Base-by-base conservation (phyloP, 2,113 vertebrate genomes). In the Epinephelus fuscoguttatus region DNA sequence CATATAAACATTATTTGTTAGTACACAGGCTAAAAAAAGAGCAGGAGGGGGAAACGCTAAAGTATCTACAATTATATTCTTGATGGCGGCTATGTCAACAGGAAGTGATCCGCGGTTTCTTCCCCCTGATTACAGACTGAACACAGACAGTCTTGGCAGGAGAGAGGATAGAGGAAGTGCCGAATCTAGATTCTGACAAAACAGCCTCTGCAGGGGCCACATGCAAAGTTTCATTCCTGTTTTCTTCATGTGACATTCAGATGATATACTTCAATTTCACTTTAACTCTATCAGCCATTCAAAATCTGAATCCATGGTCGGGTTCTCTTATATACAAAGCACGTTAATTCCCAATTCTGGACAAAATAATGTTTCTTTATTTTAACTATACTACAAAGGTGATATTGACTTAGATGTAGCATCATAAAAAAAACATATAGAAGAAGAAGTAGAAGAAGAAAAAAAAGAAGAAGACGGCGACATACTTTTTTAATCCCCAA, bases 81-180 rank as follows among this genome's bases (percentile, higher is more conserved):
- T 84, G 45, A 82, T 69, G 10, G 37, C 13, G 2, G 42, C 64
- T 69, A 42, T 81, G 76, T 88, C 33, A 90, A 88, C 89, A 92
- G 94, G 93, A 94, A 93, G 85, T 86, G 42, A 76, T 70, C 14
- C 25, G 37, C 6, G 4, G 56, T 64, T 77, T 89, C 86, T 93
- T 94, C 91, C 90, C 93, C 78, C 66, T 62, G 93, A 92, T 93
- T 91, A 92, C 53, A 84, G 74, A 79, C 64, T 47, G 79, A 88
- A 70, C 67, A 42, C 49, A 84, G 72, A 87, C 75, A 52, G 84
- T 86, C 80, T 84, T 79, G 73, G 78, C 76, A 76, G 78, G 14
- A 80, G 40, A 61, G 61, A 49, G 63, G 77, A 87, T 50, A 80
- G 85, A 87, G 93, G 91, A 95, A 94, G 89, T 88, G 67, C 61